Evolutionary conservation across 2,888 invertebrate species (phyloP).

Genomic region (Caenorhabditis auriculariae): DNA sequence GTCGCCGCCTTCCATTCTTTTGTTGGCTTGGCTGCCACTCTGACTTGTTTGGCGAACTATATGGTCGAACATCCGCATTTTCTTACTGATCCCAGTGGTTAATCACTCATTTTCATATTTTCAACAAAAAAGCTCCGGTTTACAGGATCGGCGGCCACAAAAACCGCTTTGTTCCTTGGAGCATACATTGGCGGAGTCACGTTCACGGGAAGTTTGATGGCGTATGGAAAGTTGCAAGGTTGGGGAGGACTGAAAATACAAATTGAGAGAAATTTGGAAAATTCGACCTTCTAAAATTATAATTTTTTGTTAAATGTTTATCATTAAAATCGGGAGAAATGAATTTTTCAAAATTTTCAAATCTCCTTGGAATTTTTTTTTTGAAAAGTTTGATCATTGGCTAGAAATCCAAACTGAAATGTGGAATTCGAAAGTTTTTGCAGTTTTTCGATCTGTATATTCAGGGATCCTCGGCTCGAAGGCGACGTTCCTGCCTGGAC

Average conservation of each 20-base stretch:
- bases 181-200: slow-evolving; percentile 88
- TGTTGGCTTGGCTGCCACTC: slow-evolving; percentile 83
- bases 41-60: slow-evolving; percentile 82
- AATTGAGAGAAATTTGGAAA: too few species aligned
- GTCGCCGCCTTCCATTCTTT: slow-evolving; percentile 84
- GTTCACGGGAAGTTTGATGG: slow-evolving; percentile 83
- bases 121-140: background rate
- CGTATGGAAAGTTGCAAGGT: slow-evolving; percentile 83
- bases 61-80: slow-evolving; percentile 82
- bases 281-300: too few species aligned
- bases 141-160: slow-evolving; percentile 72
- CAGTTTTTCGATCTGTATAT: slow-evolving; percentile 3
- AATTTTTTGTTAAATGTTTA: background rate
- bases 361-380: background rate
- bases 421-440: too few species aligned
- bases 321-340: background rate
- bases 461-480: slow-evolving; percentile 76
- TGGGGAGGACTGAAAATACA: too few species aligned
- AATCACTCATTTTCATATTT: background rate
- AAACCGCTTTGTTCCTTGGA: slow-evolving; percentile 82
- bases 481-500: slow-evolving; percentile 80
- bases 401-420: too few species aligned
- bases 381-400: too few species aligned
- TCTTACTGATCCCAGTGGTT: slow-evolving; percentile 75
- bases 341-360: background rate